phyloP scores from a whole-genome alignment of 2,888 invertebrate species.

The Ischnura elegans region DNA sequence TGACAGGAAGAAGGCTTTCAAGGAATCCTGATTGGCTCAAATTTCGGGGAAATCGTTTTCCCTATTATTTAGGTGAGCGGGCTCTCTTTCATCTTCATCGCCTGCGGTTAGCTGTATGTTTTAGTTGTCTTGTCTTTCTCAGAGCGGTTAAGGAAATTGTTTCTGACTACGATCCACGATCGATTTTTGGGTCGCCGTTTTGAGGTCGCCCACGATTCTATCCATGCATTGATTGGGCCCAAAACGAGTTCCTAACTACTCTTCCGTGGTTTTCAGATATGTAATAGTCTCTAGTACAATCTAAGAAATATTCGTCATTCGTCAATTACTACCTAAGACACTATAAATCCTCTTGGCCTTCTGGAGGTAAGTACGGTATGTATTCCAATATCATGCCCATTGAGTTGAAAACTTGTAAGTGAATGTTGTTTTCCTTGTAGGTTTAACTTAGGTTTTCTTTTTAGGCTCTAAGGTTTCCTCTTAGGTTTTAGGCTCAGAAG shows the following conservation, averaged over 20 bases:
- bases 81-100: background rate
- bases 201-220: background rate
- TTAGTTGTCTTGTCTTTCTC: background rate
- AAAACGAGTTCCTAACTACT: background rate
- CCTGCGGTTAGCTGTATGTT: background rate
- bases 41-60: background rate
- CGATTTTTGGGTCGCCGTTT: background rate
- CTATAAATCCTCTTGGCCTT: background rate
- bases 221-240: background rate
- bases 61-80: background rate
- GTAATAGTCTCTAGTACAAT: background rate
- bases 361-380: too few species aligned
- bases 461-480: too few species aligned
- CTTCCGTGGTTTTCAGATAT: background rate
- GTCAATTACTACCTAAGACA: background rate
- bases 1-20: background rate
- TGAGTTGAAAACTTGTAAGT: too few species aligned
- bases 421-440: too few species aligned
- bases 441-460: too few species aligned
- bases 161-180: background rate
- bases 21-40: background rate
- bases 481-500: too few species aligned
- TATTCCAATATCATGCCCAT: too few species aligned
- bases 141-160: background rate
- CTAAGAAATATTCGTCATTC: background rate